Evolutionary conservation across 2,888 invertebrate species (phyloP).

Genomic region (Catocala nupta): DNA sequence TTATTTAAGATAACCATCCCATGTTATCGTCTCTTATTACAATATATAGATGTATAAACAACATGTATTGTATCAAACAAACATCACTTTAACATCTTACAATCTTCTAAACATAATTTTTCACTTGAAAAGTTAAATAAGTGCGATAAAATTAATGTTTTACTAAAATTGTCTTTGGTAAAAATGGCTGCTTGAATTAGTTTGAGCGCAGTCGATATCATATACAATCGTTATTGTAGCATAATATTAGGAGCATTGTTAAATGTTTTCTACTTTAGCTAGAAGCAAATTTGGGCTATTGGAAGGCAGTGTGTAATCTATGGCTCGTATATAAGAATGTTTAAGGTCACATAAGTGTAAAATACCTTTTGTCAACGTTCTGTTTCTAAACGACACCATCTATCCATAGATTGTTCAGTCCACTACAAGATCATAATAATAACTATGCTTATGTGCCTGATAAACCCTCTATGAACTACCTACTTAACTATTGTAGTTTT

Average conservation of each 20-base stretch:
- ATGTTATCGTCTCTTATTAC: constrained; percentile 21
- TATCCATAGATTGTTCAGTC: no score
- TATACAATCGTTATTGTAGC: constrained; percentile 57
- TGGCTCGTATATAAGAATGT: constrained; percentile 18
- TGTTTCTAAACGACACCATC: no score
- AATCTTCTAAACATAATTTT: background rate
- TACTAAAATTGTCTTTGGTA: constrained; percentile 41
- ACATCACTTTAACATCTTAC: background rate
- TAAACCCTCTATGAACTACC: constrained; percentile 30
- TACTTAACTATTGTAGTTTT: constrained; percentile 25
- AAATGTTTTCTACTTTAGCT: constrained; percentile 69
- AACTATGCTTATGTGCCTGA: constrained; percentile 38
- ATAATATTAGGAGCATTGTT: constrained; percentile 65
- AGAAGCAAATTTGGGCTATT: constrained; percentile 48
- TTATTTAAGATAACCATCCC: constrained; percentile 32
- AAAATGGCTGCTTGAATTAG: constrained; percentile 42
- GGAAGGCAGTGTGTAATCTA: constrained; percentile 32
- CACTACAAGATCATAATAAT: constrained; percentile 13
- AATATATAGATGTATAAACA: constrained; percentile 2
- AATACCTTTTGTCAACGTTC: background rate
- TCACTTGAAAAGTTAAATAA: background rate
- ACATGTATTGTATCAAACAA: background rate
- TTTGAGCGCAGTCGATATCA: constrained; percentile 38
- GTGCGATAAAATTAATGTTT: constrained; percentile 30
- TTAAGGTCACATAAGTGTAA: constrained; percentile 5